phyloP scores from a whole-genome alignment of 64 coral and sea anemone genomes.

The Trachythela sp. region DNA sequence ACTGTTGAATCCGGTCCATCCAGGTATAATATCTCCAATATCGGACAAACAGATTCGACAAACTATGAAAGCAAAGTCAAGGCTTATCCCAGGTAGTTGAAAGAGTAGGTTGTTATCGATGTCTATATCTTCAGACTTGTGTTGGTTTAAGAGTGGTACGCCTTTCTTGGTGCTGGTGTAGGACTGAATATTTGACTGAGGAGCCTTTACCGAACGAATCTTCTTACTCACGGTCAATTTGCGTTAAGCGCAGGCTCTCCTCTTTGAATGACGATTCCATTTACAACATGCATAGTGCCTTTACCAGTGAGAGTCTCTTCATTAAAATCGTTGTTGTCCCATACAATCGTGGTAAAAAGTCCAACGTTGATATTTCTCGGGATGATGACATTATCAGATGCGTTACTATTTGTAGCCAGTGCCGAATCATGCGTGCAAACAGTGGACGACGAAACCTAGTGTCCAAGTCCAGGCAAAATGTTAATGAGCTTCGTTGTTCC shows the following conservation, averaged over 20 bases:
- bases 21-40: background rate
- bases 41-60: background rate
- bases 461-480: conserved; percentile 31
- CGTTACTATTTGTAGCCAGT: background rate
- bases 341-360: background rate
- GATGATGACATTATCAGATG: background rate
- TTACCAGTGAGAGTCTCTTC: conserved; percentile 19
- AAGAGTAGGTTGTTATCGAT: background rate
- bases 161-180: conserved; percentile 1
- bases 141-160: background rate
- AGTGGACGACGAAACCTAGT: conserved; percentile 9
- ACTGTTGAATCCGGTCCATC: background rate
- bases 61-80: too few relatives aligned
- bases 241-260: background rate
- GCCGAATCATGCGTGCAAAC: conserved; percentile 29
- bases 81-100: background rate
- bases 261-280: conserved; percentile 30
- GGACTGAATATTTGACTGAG: background rate
- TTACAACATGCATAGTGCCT: conserved; percentile 30
- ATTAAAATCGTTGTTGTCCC: conserved; percentile 26
- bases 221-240: background rate
- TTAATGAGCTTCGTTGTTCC: conserved; percentile 15
- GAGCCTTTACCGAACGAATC: background rate
- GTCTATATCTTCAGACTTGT: background rate
- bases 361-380: conserved; percentile 6